Base-by-base conservation (phyloP, 2,797 vertebrate genomes). In the Linurgus olivaceus region DNA sequence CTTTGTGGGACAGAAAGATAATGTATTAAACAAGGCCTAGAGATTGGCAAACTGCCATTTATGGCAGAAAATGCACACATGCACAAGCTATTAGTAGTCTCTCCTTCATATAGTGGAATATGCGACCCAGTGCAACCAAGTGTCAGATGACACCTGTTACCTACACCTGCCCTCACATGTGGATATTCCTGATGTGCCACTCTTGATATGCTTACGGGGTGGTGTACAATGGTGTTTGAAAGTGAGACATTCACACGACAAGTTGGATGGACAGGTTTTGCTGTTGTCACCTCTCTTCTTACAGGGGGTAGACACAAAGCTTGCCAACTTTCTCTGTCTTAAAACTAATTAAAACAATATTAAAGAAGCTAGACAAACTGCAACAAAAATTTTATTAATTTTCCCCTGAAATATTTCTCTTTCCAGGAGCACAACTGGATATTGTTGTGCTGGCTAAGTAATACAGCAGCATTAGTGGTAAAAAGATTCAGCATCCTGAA, bases 401-500 rank as follows among this genome's bases (percentile, higher is more conserved):
- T 79, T 55, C 29, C 33, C 33, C 68, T 73, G 23, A 68, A 78
- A 57, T 57, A 57, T 58, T 92, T 87, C 9, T 76, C 3, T 82
- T 92, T 61, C 65, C 38, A 82, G 59, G 74, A 78, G 29, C 11
- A 90, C 57, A 86, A 59, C 13, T 73, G 54, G 54, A 20, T 62
- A 66, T 17, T 52, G 11, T 33, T 70, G 14, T 42, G 29, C 63
- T 90, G 63, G 44, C 59, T 85, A 70, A 90, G 68, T 57, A 87
- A 51, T 59, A 70, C 21, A 88, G 42, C 37, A 82, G 45, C 31
- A 17, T 67, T 79, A 65, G 20, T 55, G 37, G 45, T 80, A 65
- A 87, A 95, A 92, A 67, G 65, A 87, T 92, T 77, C 25, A 7
- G 25, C 61, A 80, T 54, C 29, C 38, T 88, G 75, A 91, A 93